Percentiles rank a stretch among this genome's conserved stretches.
These are phyloP conservation scores for Callimorpha dominula DNA, from an alignment of 2,888 invertebrate genomes.

Conservation along the genomic window DNA sequence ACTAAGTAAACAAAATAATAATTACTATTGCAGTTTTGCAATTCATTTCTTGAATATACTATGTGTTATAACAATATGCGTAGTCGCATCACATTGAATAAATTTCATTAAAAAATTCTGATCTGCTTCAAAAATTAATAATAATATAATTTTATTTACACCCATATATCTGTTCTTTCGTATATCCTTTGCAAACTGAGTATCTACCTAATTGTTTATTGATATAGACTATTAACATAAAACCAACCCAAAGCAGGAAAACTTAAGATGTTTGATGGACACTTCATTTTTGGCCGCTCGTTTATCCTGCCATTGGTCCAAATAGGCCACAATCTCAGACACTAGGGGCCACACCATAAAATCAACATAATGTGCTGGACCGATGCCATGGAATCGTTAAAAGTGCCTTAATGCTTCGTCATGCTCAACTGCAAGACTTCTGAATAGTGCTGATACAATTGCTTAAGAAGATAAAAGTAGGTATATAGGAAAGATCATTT, in stretches of 20 bases:
- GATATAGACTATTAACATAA: not conserved
- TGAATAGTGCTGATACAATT: not conserved
- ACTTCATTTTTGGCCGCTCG: constrained; percentile 21
- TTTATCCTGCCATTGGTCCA: constrained; percentile 31
- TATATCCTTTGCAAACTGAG: not conserved
- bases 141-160: too few relatives aligned
- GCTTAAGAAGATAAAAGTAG: too few relatives aligned
- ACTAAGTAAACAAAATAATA: too few relatives aligned
- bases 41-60: too few relatives aligned
- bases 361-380: constrained; percentile 45
- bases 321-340: constrained; percentile 28
- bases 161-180: not conserved
- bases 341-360: constrained; percentile 29
- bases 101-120: not conserved
- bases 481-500: too few relatives aligned
- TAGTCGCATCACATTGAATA: too few relatives aligned
- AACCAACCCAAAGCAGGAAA: not conserved
- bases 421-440: not conserved
- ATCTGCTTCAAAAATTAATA: not conserved
- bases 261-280: not conserved
- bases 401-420: constrained; percentile 18
- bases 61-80: too few relatives aligned
- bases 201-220: not conserved
- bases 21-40: too few relatives aligned
- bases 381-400: constrained; percentile 30